These are phyloP conservation scores for Odontomyia ornata DNA, from an alignment of 2,888 invertebrate species.

Conservation along the genomic window DNA sequence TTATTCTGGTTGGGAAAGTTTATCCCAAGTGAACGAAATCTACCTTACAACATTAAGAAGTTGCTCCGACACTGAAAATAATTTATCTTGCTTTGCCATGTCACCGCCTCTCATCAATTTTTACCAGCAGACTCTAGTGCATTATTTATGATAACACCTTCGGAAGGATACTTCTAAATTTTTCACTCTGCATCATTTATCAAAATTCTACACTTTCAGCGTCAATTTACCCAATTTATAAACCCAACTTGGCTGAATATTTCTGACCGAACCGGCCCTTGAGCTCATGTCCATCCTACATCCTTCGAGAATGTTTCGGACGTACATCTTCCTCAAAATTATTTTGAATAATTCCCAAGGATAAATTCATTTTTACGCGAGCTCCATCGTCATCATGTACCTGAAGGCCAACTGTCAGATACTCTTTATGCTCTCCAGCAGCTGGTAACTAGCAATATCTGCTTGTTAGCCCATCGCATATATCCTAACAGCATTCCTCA, in stretches of 20 bases:
- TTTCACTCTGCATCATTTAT: no score
- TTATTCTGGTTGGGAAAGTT: not conserved
- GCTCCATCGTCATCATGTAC: slow-evolving; percentile 3
- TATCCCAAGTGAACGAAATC: not conserved
- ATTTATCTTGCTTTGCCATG: no score
- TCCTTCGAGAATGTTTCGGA: not conserved
- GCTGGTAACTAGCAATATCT: not conserved
- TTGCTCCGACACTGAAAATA: no score
- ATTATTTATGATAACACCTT: no score
- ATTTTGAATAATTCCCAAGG: not conserved
- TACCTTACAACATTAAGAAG: no score
- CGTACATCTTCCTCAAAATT: not conserved
- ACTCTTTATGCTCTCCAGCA: not conserved
- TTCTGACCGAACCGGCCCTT: not conserved
- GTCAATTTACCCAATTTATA: no score
- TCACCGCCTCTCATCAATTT: no score
- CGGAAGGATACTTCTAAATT: no score
- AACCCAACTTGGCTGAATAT: no score
- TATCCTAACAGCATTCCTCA: not conserved
- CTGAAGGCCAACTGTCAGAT: slow-evolving; percentile 2
- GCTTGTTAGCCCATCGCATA: slow-evolving; percentile 10
- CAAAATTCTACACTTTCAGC: no score
- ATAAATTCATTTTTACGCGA: slow-evolving; percentile 15
- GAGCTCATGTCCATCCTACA: not conserved
- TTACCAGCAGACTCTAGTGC: no score